Evolutionary conservation across 2,113 vertebrate species (phyloP).

Genomic region (Isichthys henryi): DNA sequence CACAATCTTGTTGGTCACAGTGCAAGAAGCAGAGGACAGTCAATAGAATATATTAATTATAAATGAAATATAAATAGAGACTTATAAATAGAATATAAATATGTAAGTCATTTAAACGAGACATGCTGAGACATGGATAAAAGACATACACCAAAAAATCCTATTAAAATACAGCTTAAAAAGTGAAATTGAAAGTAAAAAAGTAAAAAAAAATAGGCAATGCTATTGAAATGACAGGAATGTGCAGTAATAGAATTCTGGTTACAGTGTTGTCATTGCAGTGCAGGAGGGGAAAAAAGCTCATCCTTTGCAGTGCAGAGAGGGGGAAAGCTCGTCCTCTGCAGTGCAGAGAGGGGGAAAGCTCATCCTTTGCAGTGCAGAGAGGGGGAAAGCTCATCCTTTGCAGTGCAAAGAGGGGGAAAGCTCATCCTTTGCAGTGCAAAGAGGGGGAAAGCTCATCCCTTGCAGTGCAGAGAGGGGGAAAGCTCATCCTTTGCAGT

Average conservation of each 20-base stretch:
- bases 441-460: too few relatives aligned
- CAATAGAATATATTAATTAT: neutral
- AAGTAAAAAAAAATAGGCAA: too few relatives aligned
- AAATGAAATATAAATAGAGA: neutral
- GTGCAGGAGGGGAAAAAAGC: too few relatives aligned
- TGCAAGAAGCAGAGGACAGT: neutral
- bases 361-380: neutral
- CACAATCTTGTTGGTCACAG: neutral
- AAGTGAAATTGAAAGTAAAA: too few relatives aligned
- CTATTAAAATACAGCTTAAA: too few relatives aligned
- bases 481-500: too few relatives aligned
- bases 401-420: neutral
- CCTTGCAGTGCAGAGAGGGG: too few relatives aligned
- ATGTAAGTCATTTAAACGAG: neutral
- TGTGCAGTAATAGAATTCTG: neutral
- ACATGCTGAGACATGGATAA: neutral
- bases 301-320: neutral
- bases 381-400: neutral
- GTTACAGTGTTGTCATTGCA: neutral
- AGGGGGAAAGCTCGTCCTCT: too few relatives aligned
- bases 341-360: too few relatives aligned
- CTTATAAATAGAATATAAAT: neutral
- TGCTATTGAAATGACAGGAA: neutral
- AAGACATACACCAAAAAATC: neutral
- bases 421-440: too few relatives aligned